phyloP scores from a whole-genome alignment of 2,888 invertebrate species.

The Tricholauxania praeusta region DNA sequence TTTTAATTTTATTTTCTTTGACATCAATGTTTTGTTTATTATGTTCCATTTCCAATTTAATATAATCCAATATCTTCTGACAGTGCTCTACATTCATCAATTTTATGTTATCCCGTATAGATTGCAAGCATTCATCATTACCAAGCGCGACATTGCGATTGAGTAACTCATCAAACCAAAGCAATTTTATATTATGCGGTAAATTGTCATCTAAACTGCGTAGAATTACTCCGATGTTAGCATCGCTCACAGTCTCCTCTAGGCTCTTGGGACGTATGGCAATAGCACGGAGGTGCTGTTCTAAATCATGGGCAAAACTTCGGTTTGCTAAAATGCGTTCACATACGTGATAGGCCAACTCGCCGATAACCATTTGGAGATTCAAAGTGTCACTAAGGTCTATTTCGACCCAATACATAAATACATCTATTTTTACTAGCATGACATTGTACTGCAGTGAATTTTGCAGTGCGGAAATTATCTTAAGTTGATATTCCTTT shows the following conservation, averaged over 20 bases:
- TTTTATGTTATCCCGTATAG: constrained; percentile 52
- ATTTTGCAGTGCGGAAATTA: constrained; percentile 55
- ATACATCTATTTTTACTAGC: constrained; percentile 56
- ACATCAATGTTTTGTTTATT: constrained; percentile 38
- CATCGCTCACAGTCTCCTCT: constrained; percentile 51
- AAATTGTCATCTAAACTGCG: constrained; percentile 51
- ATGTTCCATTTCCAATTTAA: constrained; percentile 43
- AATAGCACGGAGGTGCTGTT: constrained; percentile 53
- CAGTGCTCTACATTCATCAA: constrained; percentile 51
- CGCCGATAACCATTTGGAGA: constrained; percentile 57
- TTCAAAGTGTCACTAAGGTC: constrained; percentile 51
- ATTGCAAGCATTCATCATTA: constrained; percentile 59
- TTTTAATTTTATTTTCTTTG: constrained; percentile 25
- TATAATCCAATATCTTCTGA: constrained; percentile 52
- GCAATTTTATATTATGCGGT: constrained; percentile 44
- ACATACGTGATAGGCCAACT: constrained; percentile 52
- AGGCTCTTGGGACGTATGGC: constrained; percentile 56
- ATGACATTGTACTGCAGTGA: constrained; percentile 58
- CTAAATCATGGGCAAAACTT: constrained; percentile 55
- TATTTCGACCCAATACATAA: constrained; percentile 61
- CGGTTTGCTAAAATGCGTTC: constrained; percentile 53
- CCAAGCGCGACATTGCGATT: constrained; percentile 52
- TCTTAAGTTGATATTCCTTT: constrained; percentile 53
- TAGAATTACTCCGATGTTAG: constrained; percentile 58
- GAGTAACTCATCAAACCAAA: constrained; percentile 57